A percentile compares a stretch with the other conserved stretches of the same genome.
Evolutionary conservation across 2,888 invertebrate species (phyloP).

Genomic region (Phaedon cochleariae): DNA sequence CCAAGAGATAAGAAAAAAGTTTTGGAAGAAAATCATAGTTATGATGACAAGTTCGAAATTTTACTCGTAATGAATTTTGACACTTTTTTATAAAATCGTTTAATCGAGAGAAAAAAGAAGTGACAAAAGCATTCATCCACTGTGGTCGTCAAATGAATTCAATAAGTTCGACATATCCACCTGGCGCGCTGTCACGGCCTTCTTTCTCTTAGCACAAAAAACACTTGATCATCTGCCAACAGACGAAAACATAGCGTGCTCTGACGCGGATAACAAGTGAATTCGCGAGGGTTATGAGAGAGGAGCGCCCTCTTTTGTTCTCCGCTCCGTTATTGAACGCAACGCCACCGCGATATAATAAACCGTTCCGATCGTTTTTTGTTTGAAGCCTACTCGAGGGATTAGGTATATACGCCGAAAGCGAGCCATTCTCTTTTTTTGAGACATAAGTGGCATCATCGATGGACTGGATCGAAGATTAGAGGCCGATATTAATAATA

Average conservation of each 20-base stretch:
- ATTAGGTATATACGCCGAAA: background rate
- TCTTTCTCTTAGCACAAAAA: slow-evolving; percentile 41
- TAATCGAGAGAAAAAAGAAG: too few species aligned
- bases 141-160: too few species aligned
- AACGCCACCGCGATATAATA: slow-evolving; percentile 50
- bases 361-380: slow-evolving; percentile 57
- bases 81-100: too few species aligned
- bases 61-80: too few species aligned
- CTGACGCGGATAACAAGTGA: slow-evolving; percentile 52
- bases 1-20: too few species aligned
- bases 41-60: too few species aligned
- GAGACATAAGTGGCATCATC: background rate
- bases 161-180: background rate
- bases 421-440: background rate
- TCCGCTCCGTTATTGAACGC: slow-evolving; percentile 36
- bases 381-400: slow-evolving; percentile 31
- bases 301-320: slow-evolving; percentile 51
- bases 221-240: slow-evolving; percentile 57
- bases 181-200: background rate
- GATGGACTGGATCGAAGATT: background rate
- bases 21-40: too few species aligned
- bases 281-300: slow-evolving; percentile 39
- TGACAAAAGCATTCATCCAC: too few species aligned
- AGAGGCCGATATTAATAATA: background rate
- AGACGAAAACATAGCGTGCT: slow-evolving; percentile 50